phyloP scores from a whole-genome alignment of 2,797 vertebrate genomes.

The Cynodonichthys magdalenae region DNA sequence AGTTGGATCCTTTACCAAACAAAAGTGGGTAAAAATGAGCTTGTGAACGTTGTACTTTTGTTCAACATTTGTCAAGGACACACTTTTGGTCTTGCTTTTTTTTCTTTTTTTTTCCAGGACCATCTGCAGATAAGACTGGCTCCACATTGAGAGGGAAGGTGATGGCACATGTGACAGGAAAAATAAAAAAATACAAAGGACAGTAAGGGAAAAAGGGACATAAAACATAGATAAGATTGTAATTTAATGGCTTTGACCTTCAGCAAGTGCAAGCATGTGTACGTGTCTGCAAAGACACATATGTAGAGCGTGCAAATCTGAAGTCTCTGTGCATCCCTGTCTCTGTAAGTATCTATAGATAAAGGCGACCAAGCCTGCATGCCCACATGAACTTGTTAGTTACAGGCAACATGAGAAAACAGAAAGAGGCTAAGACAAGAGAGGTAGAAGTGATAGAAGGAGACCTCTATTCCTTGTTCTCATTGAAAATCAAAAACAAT shows the following conservation, averaged over 20 bases:
- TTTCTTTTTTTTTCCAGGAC: constrained; percentile 28
- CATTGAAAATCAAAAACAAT: constrained; percentile 62
- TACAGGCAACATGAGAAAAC: constrained; percentile 8
- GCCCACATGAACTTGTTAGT: constrained; percentile 20
- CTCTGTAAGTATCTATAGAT: constrained; percentile 9
- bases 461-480: constrained; percentile 38
- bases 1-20: constrained; percentile 6
- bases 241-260: constrained; percentile 73
- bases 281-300: constrained; percentile 33
- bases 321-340: constrained; percentile 28
- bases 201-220: constrained; percentile 59
- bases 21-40: constrained; percentile 31
- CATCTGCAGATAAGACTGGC: constrained; percentile 64
- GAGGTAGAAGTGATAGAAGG: constrained; percentile 3
- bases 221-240: constrained; percentile 75
- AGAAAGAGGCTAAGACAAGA: constrained; percentile 13
- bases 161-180: constrained; percentile 59
- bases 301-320: constrained; percentile 47
- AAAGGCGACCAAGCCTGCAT: constrained; percentile 7
- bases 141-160: constrained; percentile 41
- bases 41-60: constrained; percentile 26
- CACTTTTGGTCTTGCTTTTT: constrained; percentile 39
- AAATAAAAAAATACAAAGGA: constrained; percentile 70
- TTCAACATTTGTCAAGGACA: constrained; percentile 48
- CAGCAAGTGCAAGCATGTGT: constrained; percentile 37